Evolutionary conservation across 2,888 invertebrate species (phyloP), one percentile per base, ranked within the genome.

Genomic region (Aleiodes testaceus): DNA sequence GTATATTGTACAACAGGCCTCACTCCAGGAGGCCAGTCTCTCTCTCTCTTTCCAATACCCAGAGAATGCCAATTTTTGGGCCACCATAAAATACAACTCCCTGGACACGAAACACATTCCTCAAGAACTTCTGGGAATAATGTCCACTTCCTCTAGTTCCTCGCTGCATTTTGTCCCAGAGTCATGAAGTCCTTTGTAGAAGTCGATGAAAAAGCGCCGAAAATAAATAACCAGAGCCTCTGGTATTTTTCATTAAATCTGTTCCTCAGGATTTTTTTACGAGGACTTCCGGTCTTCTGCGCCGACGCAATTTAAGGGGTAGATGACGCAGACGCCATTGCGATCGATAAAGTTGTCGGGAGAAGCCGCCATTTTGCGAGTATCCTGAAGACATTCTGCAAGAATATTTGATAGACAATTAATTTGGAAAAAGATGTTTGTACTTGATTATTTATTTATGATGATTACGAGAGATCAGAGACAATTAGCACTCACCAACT

Each of bases 301-400:
- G 79, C 79, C 76, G 77, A 78, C 81, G 80, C 78, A 36, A 3
- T 72, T 69, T 18, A 72, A 22, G 68, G 75, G 72, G 66, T 74
- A 79, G 77, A 77, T 79, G 80, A 81, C 81, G 81, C 81, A 73
- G 76, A 77, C 80, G 83, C 84, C 85, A 86, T 85, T 77, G 83
- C 84, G 84, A 86, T 86, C 86, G 78, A 85, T 85, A 84, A 61
- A 45, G 71, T 70, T 74, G 77, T 72, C 77, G 74, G 71, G 69
- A 66, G 65, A 75, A 14, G 9, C 78, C 83, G 86, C 85, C 87
- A 87, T 87, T 85, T 82, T 84, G 77, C 66, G 22, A 61, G 30
- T 61, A 44, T 61, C 49, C 1, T 16, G 16, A 14, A 20, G 50
- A 11, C 18, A 50, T 4, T 50, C 50, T 50, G 11, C 11, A 18